phyloP scores from a whole-genome alignment of 2,888 invertebrate species.

The Rambutsinella grinnellia region DNA sequence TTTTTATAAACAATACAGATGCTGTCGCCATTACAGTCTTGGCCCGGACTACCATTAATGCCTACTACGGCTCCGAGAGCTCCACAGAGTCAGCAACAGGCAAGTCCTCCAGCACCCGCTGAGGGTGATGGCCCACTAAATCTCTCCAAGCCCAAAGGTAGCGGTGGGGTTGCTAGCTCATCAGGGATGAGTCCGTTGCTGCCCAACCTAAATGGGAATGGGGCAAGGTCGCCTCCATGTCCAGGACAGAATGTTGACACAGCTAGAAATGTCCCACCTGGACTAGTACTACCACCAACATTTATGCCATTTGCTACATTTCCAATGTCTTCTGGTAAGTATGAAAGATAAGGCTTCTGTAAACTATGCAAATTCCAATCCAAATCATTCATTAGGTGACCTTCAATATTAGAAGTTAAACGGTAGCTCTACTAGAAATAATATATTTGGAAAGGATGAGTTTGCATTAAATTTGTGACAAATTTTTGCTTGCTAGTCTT shows the following conservation, averaged over 20 bases:
- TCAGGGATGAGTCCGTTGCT: conserved; percentile 69
- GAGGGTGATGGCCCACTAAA: conserved; percentile 90
- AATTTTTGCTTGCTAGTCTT: too few species aligned
- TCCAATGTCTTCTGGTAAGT: conserved; percentile 71
- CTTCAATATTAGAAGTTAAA: too few species aligned
- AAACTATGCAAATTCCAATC: too few species aligned
- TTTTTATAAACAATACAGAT: conserved; percentile 68
- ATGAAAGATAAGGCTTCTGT: not conserved
- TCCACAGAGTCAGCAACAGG: conserved; percentile 58
- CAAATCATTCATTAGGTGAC: too few species aligned
- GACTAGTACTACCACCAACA: conserved; percentile 75
- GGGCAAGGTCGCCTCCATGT: conserved; percentile 66
- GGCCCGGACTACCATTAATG: conserved; percentile 63
- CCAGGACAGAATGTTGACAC: conserved; percentile 55
- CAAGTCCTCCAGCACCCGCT: conserved; percentile 67
- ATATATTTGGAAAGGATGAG: too few species aligned
- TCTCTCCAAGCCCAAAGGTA: conserved; percentile 84
- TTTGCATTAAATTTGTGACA: too few species aligned
- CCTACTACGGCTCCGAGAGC: conserved; percentile 64
- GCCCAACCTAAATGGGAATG: conserved; percentile 66
- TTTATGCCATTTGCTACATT: conserved; percentile 77
- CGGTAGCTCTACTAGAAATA: too few species aligned
- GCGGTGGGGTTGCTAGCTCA: conserved; percentile 61
- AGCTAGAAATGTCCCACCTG: conserved; percentile 70
- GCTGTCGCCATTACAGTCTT: conserved; percentile 72